These are phyloP conservation scores for Myopa testacea DNA, from an alignment of 2,888 invertebrate species.

Conservation along the genomic window DNA sequence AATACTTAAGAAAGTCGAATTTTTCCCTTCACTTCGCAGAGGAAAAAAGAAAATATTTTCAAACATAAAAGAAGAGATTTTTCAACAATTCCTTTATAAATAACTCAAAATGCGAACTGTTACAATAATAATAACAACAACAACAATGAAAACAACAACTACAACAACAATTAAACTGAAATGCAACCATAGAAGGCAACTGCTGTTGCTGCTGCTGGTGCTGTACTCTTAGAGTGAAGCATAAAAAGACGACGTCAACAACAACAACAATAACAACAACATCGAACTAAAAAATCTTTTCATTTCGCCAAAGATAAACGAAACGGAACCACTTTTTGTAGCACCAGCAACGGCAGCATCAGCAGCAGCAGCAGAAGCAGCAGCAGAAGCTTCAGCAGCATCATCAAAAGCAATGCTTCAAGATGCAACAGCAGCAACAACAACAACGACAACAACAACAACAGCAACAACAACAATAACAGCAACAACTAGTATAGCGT, in stretches of 20 bases:
- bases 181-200: background rate
- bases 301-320: conserved; percentile 56
- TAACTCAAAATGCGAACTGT: conserved; percentile 25
- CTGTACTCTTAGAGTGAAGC: conserved; percentile 32
- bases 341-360: background rate
- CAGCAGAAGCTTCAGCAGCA: conserved; percentile 16
- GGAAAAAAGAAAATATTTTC: background rate
- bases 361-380: conserved; percentile 5
- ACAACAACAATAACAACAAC: conserved; percentile 41
- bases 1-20: background rate
- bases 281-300: conserved; percentile 39
- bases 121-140: conserved; percentile 44
- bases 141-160: conserved; percentile 40
- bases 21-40: background rate
- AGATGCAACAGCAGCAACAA: conserved; percentile 26
- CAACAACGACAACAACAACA: conserved; percentile 14
- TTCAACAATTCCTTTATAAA: conserved; percentile 26
- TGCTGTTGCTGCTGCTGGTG: background rate
- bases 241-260: conserved; percentile 38
- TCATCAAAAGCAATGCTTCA: conserved; percentile 9
- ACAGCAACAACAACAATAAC: conserved; percentile 43
- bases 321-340: conserved; percentile 59
- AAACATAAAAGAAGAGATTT: background rate
- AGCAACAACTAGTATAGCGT: background rate
- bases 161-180: conserved; percentile 38